Percentiles rank a stretch among this genome's conserved stretches.
phyloP scores from a whole-genome alignment of 2,113 vertebrate species.

The Diphyllodes magnificus region DNA sequence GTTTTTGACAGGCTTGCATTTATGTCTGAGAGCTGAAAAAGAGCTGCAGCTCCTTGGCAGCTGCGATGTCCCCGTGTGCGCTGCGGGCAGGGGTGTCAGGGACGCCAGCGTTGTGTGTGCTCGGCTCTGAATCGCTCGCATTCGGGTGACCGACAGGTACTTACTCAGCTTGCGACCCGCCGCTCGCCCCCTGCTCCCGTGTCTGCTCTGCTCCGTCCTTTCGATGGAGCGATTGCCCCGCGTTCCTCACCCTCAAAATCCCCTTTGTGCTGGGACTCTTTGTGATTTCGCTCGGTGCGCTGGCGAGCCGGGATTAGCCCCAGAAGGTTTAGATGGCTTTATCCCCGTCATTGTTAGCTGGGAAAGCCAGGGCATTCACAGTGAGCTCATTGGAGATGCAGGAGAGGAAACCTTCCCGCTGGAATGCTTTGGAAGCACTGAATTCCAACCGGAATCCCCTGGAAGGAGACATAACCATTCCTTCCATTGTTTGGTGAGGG shows the following conservation, averaged over 20 bases:
- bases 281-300: accelerated
- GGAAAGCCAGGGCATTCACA: accelerated
- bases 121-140: accelerated
- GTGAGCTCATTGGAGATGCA: accelerated
- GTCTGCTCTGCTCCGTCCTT: accelerated
- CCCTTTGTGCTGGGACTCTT: not conserved
- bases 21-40: accelerated
- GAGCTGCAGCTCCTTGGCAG: not conserved
- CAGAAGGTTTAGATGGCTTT: not conserved
- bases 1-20: not conserved
- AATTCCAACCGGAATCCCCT: not conserved
- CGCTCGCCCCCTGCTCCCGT: not conserved
- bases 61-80: accelerated
- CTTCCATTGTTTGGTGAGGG: accelerated
- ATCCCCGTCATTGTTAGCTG: accelerated
- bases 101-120: accelerated
- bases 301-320: accelerated
- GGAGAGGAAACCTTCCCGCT: not conserved
- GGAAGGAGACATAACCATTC: accelerated
- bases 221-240: accelerated
- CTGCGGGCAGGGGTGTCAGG: accelerated
- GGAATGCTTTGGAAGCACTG: not conserved
- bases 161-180: accelerated
- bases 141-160: accelerated
- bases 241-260: accelerated